Percentiles rank a stretch among this genome's conserved stretches.
These are phyloP conservation scores for Triplophysa dalaica DNA, from an alignment of 2,113 vertebrate genomes.

Conservation along the genomic window DNA sequence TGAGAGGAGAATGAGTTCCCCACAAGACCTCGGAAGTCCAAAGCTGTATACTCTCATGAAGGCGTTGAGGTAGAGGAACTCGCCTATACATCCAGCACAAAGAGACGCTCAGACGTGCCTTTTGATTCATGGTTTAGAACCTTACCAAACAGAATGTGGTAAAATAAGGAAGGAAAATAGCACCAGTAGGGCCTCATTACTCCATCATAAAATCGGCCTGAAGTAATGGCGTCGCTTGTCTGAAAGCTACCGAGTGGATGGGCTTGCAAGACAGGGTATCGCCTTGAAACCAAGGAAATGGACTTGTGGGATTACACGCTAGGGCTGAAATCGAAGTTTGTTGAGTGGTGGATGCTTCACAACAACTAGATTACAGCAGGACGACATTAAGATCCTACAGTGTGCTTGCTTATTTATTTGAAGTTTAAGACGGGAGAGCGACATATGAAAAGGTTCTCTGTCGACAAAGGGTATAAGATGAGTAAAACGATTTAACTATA, in stretches of 20 bases:
- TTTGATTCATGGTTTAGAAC: neutral
- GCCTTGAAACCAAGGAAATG: conserved; percentile 54
- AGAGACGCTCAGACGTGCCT: neutral
- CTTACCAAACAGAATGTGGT: neutral
- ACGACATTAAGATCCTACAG: neutral
- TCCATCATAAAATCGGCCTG: conserved; percentile 28
- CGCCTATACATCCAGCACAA: neutral
- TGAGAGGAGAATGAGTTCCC: conserved; percentile 63
- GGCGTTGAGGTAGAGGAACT: conserved; percentile 44
- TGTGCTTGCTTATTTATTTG: conserved; percentile 5
- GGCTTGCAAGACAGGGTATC: conserved; percentile 54
- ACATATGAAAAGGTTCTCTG: neutral
- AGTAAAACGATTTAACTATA: conserved; percentile 33
- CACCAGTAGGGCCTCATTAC: conserved; percentile 46
- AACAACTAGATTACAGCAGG: conserved; percentile 34
- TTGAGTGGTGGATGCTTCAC: conserved; percentile 14
- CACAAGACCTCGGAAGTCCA: conserved; percentile 57
- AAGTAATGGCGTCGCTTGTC: conserved; percentile 26
- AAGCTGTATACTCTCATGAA: conserved; percentile 61
- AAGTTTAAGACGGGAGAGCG: neutral
- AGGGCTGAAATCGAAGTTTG: conserved; percentile 41
- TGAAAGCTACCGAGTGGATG: conserved; percentile 61
- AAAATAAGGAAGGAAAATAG: conserved; percentile 15
- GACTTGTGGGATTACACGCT: conserved; percentile 42
- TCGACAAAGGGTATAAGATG: conserved; percentile 4